phyloP scores from a whole-genome alignment of 1,140 invertebrate species.

The Caenorhabditis inopinata region DNA sequence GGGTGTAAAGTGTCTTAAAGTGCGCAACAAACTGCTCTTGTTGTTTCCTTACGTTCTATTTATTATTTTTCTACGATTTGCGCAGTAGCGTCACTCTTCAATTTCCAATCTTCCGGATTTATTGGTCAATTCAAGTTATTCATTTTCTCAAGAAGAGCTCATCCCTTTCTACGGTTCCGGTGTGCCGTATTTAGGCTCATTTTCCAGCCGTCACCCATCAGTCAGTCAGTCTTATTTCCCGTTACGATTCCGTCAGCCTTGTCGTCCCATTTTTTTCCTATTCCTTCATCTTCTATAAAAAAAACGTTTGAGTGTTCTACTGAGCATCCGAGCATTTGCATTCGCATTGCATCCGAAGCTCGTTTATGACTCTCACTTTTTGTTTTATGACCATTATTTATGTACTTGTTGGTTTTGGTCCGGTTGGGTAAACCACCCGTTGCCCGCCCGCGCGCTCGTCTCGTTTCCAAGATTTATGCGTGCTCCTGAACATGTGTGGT shows the following conservation, averaged over 20 bases:
- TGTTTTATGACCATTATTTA: constrained; percentile 28
- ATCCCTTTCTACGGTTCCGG: background rate
- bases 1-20: too few relatives aligned
- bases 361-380: constrained; percentile 31
- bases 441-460: background rate
- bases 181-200: background rate
- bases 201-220: constrained; percentile 27
- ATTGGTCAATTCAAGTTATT: background rate
- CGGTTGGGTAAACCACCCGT: background rate
- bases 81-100: too few relatives aligned
- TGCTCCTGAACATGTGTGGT: background rate
- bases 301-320: background rate
- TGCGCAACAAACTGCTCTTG: too few relatives aligned
- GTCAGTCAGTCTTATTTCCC: constrained; percentile 6
- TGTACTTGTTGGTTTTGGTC: constrained; percentile 4
- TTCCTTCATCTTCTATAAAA: background rate
- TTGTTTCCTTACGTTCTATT: too few relatives aligned
- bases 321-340: background rate
- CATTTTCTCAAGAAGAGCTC: background rate
- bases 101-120: background rate
- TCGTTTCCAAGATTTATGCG: constrained; percentile 17
- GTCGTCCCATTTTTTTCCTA: background rate
- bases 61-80: too few relatives aligned
- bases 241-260: constrained; percentile 23
- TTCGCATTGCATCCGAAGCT: background rate